Percentiles rank a stretch among this genome's conserved stretches.
phyloP scores from a whole-genome alignment of 2,113 vertebrate genomes.

The Oncorhynchus gorbuscha region DNA sequence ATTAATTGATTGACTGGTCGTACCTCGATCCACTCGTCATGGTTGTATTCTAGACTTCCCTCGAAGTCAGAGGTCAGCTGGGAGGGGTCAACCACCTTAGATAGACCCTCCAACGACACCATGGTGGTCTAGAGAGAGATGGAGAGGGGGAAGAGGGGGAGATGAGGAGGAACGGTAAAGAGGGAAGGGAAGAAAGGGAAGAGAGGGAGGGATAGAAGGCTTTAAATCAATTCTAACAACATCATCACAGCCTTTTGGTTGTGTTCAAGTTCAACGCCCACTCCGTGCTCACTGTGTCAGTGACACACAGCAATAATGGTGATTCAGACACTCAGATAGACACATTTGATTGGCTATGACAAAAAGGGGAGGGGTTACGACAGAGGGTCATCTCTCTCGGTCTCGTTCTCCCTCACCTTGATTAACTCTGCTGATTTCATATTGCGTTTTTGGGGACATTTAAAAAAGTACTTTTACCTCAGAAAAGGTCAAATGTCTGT shows the following conservation, averaged over 20 bases:
- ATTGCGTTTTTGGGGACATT: too few species aligned
- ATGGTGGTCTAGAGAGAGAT: constrained; percentile 86
- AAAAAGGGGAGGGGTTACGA: not conserved
- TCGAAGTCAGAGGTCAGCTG: constrained; percentile 97
- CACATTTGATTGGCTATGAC: not conserved
- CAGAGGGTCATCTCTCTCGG: not conserved
- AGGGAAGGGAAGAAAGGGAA: not conserved
- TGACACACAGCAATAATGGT: not conserved
- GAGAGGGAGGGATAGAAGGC: too few species aligned
- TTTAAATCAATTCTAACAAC: not conserved
- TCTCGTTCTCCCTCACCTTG: not conserved
- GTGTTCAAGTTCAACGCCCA: too few species aligned
- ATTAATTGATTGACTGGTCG: too few species aligned
- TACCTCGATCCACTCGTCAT: constrained; percentile 97
- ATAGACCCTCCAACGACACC: constrained; percentile 98
- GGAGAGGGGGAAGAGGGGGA: constrained; percentile 1
- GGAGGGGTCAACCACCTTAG: constrained; percentile 97
- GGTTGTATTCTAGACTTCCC: constrained; percentile 97
- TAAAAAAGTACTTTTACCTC: not conserved
- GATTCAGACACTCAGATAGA: not conserved
- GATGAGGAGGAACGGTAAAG: not conserved
- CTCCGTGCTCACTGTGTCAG: not conserved
- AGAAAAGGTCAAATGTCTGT: constrained; percentile 30
- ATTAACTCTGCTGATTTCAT: not conserved
- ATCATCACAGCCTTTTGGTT: not conserved